Evolutionary conservation across 2,797 vertebrate genomes (phyloP).

Genomic region (Falco columbarius): DNA sequence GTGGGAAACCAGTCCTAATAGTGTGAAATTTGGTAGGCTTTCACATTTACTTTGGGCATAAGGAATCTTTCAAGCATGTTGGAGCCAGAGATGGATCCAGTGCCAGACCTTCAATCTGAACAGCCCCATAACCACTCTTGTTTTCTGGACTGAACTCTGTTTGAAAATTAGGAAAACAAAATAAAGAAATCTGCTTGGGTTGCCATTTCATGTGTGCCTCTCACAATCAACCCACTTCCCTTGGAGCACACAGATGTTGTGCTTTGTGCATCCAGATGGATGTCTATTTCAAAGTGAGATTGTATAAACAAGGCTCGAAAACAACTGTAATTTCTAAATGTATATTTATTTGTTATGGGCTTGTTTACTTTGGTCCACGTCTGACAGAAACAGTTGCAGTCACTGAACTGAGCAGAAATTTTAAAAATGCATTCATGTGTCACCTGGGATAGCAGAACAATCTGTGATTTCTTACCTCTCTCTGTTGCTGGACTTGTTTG

Average conservation of each 20-base stretch:
- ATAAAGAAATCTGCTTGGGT: not conserved
- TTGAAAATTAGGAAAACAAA: not conserved
- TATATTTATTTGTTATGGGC: not conserved
- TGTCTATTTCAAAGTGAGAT: not conserved
- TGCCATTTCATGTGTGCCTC: not conserved
- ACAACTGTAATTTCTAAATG: not conserved
- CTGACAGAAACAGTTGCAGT: not conserved
- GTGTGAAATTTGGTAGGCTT: not conserved
- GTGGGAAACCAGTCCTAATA: not conserved
- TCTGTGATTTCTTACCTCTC: not conserved
- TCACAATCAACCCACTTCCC: not conserved
- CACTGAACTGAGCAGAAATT: not conserved
- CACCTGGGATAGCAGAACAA: not conserved
- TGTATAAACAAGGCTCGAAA: not conserved
- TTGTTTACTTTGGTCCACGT: not conserved
- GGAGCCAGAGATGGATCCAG: not conserved
- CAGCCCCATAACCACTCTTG: not conserved
- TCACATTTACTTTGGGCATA: not conserved
- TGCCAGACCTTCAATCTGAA: not conserved
- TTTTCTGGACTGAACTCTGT: not conserved
- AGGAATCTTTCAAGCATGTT: not conserved
- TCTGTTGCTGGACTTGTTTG: not conserved
- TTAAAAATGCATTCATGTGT: not conserved
- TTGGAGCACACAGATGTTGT: not conserved
- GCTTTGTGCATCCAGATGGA: not conserved